Conservation (phyloP, 2,113 vertebrate species). For the Capreolus pygargus region DNA sequence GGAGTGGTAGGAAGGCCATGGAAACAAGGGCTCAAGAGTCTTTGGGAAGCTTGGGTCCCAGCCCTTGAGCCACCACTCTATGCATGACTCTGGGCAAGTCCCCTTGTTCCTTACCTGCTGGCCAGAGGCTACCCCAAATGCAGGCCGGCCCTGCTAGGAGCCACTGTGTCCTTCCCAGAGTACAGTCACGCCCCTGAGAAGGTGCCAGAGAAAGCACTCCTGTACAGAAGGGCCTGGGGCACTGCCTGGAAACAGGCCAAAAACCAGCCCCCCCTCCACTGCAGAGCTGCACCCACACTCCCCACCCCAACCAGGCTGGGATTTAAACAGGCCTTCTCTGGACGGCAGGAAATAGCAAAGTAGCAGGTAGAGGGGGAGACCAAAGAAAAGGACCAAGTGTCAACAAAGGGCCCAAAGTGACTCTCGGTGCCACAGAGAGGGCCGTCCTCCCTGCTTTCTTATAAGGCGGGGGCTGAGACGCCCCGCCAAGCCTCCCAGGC, state of each 20-base stretch:
- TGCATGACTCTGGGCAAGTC: neutral
- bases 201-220: neutral
- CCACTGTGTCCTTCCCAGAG: neutral
- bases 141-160: neutral
- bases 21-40: neutral
- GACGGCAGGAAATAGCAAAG: neutral
- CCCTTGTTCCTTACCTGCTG: neutral
- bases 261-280: no score
- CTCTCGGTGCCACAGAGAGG: accelerated
- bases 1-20: neutral
- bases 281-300: neutral
- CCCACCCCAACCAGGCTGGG: neutral
- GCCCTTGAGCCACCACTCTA: neutral
- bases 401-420: neutral
- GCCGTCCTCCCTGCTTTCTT: accelerated
- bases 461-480: neutral
- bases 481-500: neutral
- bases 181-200: neutral
- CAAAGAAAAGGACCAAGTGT: neutral
- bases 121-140: neutral
- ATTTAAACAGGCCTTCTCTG: neutral
- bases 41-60: neutral
- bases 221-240: neutral
- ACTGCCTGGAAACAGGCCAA: neutral
- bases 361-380: neutral